Evolutionary conservation across 2,888 invertebrate species (phyloP).

Genomic region (Heliconius aoede): DNA sequence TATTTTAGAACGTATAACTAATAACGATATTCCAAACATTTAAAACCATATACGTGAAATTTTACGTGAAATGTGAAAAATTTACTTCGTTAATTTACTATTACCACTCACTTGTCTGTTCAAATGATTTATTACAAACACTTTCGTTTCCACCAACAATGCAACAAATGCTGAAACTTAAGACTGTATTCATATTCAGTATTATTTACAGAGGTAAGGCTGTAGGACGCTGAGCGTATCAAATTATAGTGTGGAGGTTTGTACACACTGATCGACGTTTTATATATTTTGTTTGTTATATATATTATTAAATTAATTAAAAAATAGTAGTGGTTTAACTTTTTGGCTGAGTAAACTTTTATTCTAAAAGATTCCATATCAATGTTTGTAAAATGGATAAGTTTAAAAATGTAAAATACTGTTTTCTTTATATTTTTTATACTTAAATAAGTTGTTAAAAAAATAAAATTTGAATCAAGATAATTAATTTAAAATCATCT

Average conservation of each 20-base stretch:
- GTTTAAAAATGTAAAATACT: no score
- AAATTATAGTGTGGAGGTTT: constrained; percentile 28
- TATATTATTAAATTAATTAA: no score
- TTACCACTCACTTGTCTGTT: not conserved
- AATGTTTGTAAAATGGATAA: no score
- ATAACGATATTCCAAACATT: not conserved
- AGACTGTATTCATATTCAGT: constrained; percentile 16
- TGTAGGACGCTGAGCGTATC: constrained; percentile 21
- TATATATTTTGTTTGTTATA: not conserved
- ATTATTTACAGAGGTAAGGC: constrained; percentile 30
- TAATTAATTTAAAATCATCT: not conserved
- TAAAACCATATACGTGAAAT: not conserved
- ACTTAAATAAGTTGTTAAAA: no score
- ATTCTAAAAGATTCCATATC: no score
- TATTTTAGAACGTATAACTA: not conserved
- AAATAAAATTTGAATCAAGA: not conserved
- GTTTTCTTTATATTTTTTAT: no score
- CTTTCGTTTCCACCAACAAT: constrained; percentile 17
- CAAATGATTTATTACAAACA: not conserved
- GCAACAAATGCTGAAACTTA: constrained; percentile 19
- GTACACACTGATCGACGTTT: constrained; percentile 30
- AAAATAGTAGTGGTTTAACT: no score
- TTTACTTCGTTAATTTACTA: not conserved
- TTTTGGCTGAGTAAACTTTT: no score
- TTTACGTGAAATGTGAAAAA: not conserved